Base-by-base conservation (phyloP, 1,140 invertebrate genomes). In the Argopecten irradians region DNA sequence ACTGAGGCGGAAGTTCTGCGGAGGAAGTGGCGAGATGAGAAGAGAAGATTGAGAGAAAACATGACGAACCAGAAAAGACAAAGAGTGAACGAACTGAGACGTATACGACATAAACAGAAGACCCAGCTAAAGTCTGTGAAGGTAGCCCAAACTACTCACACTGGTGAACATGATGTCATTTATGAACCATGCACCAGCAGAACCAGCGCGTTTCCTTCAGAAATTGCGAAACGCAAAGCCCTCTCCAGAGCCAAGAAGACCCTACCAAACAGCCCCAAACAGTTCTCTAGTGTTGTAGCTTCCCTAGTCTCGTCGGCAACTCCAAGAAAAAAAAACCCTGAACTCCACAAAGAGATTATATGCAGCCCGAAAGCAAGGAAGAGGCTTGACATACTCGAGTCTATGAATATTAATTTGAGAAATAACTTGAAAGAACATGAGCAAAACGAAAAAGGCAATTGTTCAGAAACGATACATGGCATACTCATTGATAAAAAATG, bases 1-100 rank as follows among this genome's bases (percentile, higher is more conserved):
- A 88, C 43, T 43, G 87, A 33, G 19, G 34, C 16, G 33, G 87
- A 89, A 71, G 55, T 33, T 55, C 82, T 84, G 82, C 84, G 87
- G 33, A 41, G 71, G 36, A 88, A 22, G 3, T 83, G 84, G 88
- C 86, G 83, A 86, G 41, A 84, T 9, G 55, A 34, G 13, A 89
- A 39, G 22, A 39, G 22, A 86, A 3, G 16, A 28, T 35, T 28
- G 19, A 83, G 82, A 83, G 28, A 22, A 34, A 87, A 83, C 33
- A 32, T 87, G 41, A 83, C 1, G 39, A 1, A 34, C 22, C 86
- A 87, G 34, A 87, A 86, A 43, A 55, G 34, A 71, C 33, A 39
- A n/a, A 34, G 85, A 16, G 28, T 87, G 34, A 83, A 87, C 83
- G 71, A 83, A 41, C 19, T 14, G 33, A n/a, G 86, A 22, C 22